These are phyloP conservation scores for Dyspetes luteomarginatus DNA, from an alignment of 2,888 invertebrate genomes.

Conservation along the genomic window DNA sequence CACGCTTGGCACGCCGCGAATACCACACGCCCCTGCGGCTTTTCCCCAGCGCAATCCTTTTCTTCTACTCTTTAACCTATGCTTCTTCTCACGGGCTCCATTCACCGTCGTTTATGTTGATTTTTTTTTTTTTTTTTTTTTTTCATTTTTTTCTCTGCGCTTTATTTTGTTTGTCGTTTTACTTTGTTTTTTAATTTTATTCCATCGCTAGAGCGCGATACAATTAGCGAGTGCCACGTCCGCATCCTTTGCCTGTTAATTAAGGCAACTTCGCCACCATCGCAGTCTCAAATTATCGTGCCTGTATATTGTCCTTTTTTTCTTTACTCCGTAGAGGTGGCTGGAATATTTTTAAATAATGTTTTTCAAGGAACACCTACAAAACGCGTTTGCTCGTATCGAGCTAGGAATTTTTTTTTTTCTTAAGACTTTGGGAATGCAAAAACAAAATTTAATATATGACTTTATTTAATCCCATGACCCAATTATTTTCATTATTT, in stretches of 20 bases:
- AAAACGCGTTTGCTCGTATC: too few species aligned
- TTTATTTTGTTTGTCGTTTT: too few species aligned
- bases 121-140: conserved; percentile 35
- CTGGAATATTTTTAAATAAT: not conserved
- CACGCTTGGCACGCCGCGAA: conserved; percentile 65
- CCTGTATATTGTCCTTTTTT: not conserved
- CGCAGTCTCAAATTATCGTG: conserved; percentile 30
- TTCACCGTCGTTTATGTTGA: conserved; percentile 42
- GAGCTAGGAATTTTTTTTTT: too few species aligned
- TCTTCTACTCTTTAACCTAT: conserved; percentile 60
- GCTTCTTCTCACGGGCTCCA: conserved; percentile 34
- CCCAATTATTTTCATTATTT: too few species aligned
- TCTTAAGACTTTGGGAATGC: too few species aligned
- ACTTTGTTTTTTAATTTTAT: conserved; percentile 57
- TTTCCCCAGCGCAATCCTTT: conserved; percentile 59
- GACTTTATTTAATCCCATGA: too few species aligned
- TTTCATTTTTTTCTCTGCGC: conserved; percentile 17
- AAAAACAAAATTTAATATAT: too few species aligned
- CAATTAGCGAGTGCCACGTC: conserved; percentile 67
- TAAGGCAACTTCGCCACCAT: conserved; percentile 58
- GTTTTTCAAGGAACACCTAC: conserved; percentile 10
- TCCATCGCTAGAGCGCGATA: conserved; percentile 61
- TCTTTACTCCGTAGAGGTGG: not conserved
- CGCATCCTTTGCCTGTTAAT: conserved; percentile 69
- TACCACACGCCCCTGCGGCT: conserved; percentile 54